These are phyloP conservation scores for Muntiacus reevesi DNA, from an alignment of 2,113 vertebrate genomes.

Conservation along the genomic window DNA sequence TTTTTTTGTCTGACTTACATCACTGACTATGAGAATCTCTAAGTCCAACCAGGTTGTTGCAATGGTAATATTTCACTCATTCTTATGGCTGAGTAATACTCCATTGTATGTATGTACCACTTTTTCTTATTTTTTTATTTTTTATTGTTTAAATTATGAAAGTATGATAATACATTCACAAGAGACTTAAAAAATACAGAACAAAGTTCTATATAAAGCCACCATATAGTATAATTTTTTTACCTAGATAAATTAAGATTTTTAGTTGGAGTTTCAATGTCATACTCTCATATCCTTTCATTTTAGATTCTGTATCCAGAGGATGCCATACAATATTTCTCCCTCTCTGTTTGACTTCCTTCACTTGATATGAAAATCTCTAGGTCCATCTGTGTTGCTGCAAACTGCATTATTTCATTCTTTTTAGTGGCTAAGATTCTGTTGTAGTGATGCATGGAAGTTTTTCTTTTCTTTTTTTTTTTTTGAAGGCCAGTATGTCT, in stretches of 20 bases:
- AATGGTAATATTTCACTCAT: neutral
- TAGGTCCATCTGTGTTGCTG: neutral
- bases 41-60: neutral
- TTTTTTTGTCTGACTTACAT: neutral
- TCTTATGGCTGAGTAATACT: neutral
- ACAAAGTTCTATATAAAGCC: neutral
- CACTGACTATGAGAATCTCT: neutral
- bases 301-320: neutral
- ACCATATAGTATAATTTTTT: neutral
- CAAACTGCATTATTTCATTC: neutral
- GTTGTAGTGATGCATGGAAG: neutral
- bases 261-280: neutral
- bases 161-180: neutral
- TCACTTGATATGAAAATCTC: neutral
- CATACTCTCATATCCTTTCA: neutral
- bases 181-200: neutral
- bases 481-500: neutral
- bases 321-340: neutral
- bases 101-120: neutral
- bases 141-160: neutral
- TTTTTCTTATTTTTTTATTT: neutral
- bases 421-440: neutral
- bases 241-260: neutral
- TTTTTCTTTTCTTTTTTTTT: neutral
- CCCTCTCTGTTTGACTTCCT: neutral